Conservation (phyloP, 2,888 invertebrate species). For the Gandaritis pyraliata region DNA sequence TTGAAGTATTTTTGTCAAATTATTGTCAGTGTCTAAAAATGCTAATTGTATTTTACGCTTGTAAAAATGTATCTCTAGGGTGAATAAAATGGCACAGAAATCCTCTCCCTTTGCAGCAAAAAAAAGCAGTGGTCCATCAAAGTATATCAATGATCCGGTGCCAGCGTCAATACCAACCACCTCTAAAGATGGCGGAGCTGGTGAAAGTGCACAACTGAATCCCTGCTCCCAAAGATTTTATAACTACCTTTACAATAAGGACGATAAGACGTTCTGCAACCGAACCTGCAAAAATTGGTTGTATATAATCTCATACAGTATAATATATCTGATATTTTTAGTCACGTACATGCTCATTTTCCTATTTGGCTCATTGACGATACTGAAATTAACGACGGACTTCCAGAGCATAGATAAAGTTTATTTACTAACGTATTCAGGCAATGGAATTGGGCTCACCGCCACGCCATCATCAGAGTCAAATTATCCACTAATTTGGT, state of each 20-base stretch:
- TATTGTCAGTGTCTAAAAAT: conserved; percentile 11
- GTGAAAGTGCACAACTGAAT: conserved; percentile 12
- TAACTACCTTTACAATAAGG: conserved; percentile 55
- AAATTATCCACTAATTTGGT: conserved; percentile 66
- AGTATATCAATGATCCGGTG: conserved; percentile 28
- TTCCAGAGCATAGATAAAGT: conserved; percentile 48
- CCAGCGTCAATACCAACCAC: conserved; percentile 26
- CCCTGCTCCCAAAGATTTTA: conserved; percentile 42
- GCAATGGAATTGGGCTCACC: conserved; percentile 65
- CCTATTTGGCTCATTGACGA: conserved; percentile 55
- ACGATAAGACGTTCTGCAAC: conserved; percentile 54
- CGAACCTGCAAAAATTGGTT: conserved; percentile 66
- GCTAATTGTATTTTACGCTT: conserved; percentile 1
- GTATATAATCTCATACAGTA: conserved; percentile 56
- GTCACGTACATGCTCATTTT: conserved; percentile 61
- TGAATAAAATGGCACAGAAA: conserved; percentile 12
- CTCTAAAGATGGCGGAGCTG: conserved; percentile 19
- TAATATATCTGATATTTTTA: conserved; percentile 67
- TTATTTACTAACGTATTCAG: conserved; percentile 52
- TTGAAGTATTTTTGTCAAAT: conserved; percentile 16
- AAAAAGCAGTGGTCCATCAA: conserved; percentile 17
- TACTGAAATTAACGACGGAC: conserved; percentile 51
- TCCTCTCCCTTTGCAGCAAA: neutral
- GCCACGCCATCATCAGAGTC: conserved; percentile 63
- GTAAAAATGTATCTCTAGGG: conserved; percentile 12